Base-by-base conservation (phyloP, 2,888 invertebrate species). In the Itoplectis maculator region DNA sequence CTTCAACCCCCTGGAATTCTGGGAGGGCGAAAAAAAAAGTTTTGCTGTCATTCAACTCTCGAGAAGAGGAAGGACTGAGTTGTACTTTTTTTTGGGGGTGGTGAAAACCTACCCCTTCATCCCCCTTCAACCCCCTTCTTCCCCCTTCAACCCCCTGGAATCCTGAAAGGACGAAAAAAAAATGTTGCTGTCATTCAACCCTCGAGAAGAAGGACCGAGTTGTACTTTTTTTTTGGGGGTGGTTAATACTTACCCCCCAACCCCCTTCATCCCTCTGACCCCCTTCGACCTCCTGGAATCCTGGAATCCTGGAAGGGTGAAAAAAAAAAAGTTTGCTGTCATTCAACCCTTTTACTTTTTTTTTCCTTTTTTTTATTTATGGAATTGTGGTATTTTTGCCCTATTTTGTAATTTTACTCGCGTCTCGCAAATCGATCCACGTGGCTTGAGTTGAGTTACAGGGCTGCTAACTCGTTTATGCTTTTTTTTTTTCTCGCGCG, bases 401-500 rank as follows among this genome's bases (percentile, higher is more conserved):
- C 49, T 61, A 0, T 0, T 18, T 51, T 8, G 2, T 18, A 8
- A 0, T 51, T 18, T 11, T 49, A 13, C 20, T 65, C 37, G 56
- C 56, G 37, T 37, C 56, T 66, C 37, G 20, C 37, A 63, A 61
- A 45, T 51, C 61, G 45, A 23, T 47, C 29, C 49, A 54, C 49
- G 11, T 40, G 35, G 66, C 35, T 15, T 29, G 66, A 15, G 45
- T 51, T 51, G 66, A 56, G 56, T 75, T 47, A 35, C 9, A 23
- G 18, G n/a, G n/a, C n/a, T n/a, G n/a, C n/a, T n/a, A n/a, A n/a
- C 47, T 47, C 37, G 11, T 66, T 66, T 35, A 29, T 66, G 47
- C 20, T 35, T 40, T 35, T 20, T 35, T 40, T 47, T 23, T 76
- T 59, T 56, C 56, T 65, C 65, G 29, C 29, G n/a, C n/a, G n/a